Base-by-base conservation (phyloP, 1,140 invertebrate genomes). In the Dreissena rostriformis region DNA sequence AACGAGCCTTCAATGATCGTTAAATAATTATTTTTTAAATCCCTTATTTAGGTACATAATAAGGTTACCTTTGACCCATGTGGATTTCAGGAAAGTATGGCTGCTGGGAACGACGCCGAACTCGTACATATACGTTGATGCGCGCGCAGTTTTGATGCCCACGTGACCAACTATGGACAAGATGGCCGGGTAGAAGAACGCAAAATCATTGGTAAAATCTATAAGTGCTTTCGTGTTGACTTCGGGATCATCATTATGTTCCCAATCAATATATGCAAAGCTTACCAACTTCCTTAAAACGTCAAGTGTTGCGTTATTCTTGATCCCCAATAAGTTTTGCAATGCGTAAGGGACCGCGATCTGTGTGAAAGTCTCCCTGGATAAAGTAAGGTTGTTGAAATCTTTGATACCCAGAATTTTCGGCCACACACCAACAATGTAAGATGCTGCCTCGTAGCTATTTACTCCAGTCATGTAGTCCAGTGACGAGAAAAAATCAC, bases 41-140 rank as follows among this genome's bases (percentile, higher is more conserved):
- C 39, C n/a, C n/a, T n/a, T 39, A 8, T 39, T 39, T 39, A 39
- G n/a, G n/a, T 39, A 39, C 39, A 39, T 39, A 39, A 5, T n/a
- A n/a, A 8, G 39, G 8, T 8, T 61, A 61, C 57, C 57, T 61
- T 19, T 61, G 17, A 61, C 12, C 57, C 57, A 61, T 24, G 57
- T n/a, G 12, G 57, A 61, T 19, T 24, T 61, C 57, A 61, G 17
- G 57, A 61, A 61, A n/a, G 17, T 4, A 24, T 61, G 57, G 57
- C 17, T 61, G 57, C 17, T 61, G 17, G 57, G 57, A 19, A n/a
- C 57, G 57, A 24, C 57, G 57, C 17, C 17, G 22, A 61, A 61
- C 57, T 61, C 57, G 57, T 61, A 61, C 57, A 61, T 61, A 12
- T 61, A 61, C 57, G 57, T 61, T n/a, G 22, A 61, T 39, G 39